These are phyloP conservation scores for Panagrolaimus sp. DNA, from an alignment of 1,140 invertebrate genomes.

Conservation along the genomic window DNA sequence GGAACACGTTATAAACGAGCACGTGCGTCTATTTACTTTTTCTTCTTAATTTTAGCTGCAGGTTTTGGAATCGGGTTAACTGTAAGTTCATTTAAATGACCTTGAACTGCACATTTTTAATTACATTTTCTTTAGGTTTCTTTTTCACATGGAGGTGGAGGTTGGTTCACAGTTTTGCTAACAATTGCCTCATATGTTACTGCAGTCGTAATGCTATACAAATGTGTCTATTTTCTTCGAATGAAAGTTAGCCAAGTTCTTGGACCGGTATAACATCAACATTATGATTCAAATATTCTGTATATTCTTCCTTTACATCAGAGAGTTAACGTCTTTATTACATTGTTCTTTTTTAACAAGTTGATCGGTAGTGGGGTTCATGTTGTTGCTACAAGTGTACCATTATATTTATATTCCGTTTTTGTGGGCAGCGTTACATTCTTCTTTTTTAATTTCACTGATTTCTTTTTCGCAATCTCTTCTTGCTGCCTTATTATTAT, in stretches of 20 bases:
- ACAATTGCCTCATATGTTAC: conserved; percentile 14
- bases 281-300: neutral
- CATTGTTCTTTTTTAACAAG: neutral
- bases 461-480: too few species aligned
- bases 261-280: neutral
- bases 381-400: neutral
- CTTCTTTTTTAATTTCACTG: too few species aligned
- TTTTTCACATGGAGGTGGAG: too few species aligned
- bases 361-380: conserved; percentile 1
- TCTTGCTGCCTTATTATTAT: too few species aligned
- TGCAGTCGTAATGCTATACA: conserved; percentile 16
- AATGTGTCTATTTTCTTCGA: conserved; percentile 28
- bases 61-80: conserved; percentile 21
- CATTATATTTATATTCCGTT: too few species aligned
- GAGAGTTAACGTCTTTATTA: neutral
- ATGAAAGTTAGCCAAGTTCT: conserved; percentile 40
- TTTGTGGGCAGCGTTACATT: too few species aligned
- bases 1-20: conserved; percentile 33
- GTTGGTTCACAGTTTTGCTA: neutral
- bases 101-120: too few species aligned
- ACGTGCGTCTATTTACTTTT: conserved; percentile 30
- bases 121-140: too few species aligned
- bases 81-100: conserved; percentile 21
- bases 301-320: neutral
- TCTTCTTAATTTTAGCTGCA: conserved; percentile 22